Percentiles rank a stretch among this genome's conserved stretches.
phyloP scores from a whole-genome alignment of 2,797 vertebrate genomes.

The Sebastes taczanowskii region DNA sequence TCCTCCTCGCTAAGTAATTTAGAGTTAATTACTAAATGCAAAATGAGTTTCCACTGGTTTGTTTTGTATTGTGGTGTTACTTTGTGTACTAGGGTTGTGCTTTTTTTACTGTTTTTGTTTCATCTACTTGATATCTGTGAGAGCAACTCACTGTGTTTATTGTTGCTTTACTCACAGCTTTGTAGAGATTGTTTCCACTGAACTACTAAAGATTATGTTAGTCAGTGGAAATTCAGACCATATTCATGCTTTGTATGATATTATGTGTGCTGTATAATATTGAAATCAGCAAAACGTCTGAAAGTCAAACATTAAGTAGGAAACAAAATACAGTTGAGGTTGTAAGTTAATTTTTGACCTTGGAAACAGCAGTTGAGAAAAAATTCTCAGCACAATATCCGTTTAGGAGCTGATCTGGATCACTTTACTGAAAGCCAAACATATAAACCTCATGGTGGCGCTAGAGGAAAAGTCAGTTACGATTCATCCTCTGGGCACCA shows the following conservation, averaged over 20 bases:
- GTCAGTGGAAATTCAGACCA: conserved; percentile 10
- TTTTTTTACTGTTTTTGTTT: conserved; percentile 18
- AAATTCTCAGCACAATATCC: fast-evolving
- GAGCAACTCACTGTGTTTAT: background rate
- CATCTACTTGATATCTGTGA: background rate
- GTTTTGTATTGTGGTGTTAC: conserved; percentile 17
- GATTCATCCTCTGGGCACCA: background rate
- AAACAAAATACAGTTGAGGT: background rate
- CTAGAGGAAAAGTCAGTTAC: background rate
- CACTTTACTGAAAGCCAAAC: background rate
- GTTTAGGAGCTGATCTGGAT: background rate
- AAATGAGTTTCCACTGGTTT: conserved; percentile 48
- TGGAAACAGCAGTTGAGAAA: background rate
- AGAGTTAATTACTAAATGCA: conserved; percentile 60
- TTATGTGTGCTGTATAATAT: background rate
- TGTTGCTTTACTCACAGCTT: background rate
- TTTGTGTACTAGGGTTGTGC: conserved; percentile 26
- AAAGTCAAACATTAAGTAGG: background rate
- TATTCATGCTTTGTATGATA: background rate
- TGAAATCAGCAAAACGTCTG: background rate
- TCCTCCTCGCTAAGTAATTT: conserved; percentile 45
- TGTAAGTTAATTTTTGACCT: background rate
- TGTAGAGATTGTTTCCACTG: background rate
- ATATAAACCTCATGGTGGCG: background rate
- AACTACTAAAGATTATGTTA: background rate